phyloP scores from a whole-genome alignment of 2,113 vertebrate species.

The Labeo rohita region DNA sequence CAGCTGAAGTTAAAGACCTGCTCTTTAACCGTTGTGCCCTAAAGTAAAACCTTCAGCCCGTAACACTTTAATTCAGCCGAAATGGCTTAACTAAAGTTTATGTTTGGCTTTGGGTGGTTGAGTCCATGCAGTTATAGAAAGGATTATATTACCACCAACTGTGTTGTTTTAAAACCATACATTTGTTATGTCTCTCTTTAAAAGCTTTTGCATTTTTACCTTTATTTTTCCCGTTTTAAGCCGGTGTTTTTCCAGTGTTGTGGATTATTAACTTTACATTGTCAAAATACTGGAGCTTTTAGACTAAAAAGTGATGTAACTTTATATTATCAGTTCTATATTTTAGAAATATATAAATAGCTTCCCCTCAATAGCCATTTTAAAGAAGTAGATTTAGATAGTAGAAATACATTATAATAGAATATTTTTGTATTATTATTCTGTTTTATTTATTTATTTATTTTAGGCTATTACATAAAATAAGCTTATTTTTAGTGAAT shows the following conservation, averaged over 20 bases:
- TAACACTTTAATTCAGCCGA: background rate
- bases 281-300: background rate
- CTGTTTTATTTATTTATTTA: too few species aligned
- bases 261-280: background rate
- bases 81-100: conserved; percentile 3
- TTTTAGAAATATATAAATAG: background rate
- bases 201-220: background rate
- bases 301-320: too few species aligned
- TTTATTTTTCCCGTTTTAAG: background rate
- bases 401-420: too few species aligned
- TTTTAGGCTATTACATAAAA: too few species aligned
- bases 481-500: background rate
- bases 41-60: background rate
- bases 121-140: background rate
- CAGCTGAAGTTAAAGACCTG: conserved; percentile 16
- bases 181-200: background rate
- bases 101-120: background rate
- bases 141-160: background rate
- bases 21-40: background rate
- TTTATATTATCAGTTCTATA: background rate
- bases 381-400: background rate
- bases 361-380: background rate
- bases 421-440: background rate
- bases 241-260: background rate
- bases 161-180: background rate